Evolutionary conservation across 2,797 vertebrate species (phyloP), one percentile per base, ranked within the genome.

Genomic region (Meriones psammophilus): DNA sequence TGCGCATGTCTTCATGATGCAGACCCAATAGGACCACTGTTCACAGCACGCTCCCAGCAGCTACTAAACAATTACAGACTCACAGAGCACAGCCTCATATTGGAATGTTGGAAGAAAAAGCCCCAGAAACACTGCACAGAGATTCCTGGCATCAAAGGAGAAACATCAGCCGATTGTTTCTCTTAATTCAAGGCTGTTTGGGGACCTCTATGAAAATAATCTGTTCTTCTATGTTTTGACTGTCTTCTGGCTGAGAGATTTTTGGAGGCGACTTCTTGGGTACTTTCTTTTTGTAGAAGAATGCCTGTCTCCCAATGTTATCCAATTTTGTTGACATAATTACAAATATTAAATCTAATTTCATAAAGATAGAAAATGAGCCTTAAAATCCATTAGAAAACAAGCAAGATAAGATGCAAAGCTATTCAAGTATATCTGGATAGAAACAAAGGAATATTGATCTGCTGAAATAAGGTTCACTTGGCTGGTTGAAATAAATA

Each of bases 31-130:
- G 97, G 98, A 96, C 97, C 97, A 96, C 98, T 98, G 98, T 98
- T 98, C 98, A 97, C 98, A 97, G 97, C 98, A 97, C 98, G 98
- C 97, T 97, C 97, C 97, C 97, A 90, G 97, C 98, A 98, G 97
- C 97, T 97, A 97, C 98, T 98, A 97, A 98, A 98, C 96, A 98
- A 98, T 98, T 98, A 98, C 98, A 98, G 98, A 98, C 97, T 98
- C 98, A 97, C 97, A 98, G 98, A 89, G 96, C 98, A 97, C 96
- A 98, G 97, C 95, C 95, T 98, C 98, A 97, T 97, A 89, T 98
- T 98, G 98, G 97, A 97, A 97, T 97, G 97, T 98, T 58, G 94
- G 97, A 97, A 97, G 97, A 91, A 97, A 98, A 98, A 98, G 89
- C 94, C 97, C 97, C 97, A 98, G 97, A 98, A 98, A 98, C 97